Evolutionary conservation across 2,113 vertebrate genomes (phyloP).

Genomic region (Corythornis vintsioides): DNA sequence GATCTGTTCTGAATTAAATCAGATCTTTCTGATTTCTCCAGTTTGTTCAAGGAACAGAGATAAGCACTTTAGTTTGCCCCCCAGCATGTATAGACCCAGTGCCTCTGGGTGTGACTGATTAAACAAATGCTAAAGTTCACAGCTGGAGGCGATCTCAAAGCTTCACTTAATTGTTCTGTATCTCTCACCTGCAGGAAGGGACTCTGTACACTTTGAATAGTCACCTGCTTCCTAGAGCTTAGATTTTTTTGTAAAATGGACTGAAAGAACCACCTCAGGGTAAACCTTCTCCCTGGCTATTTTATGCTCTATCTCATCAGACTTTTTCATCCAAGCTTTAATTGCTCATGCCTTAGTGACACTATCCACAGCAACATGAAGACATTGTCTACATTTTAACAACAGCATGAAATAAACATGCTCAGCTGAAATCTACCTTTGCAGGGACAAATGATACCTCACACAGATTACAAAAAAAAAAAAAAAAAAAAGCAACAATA

Average conservation of each 20-base stretch:
- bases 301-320: neutral
- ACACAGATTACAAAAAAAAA: no score
- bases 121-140: neutral
- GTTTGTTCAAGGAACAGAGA: neutral
- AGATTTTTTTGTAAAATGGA: neutral
- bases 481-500: neutral
- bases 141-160: neutral
- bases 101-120: neutral
- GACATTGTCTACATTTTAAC: neutral
- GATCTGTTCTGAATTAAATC: neutral
- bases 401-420: neutral
- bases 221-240: neutral
- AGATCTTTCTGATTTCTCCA: neutral
- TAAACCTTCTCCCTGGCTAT: neutral
- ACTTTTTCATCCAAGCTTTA: neutral
- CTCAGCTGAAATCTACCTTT: neutral
- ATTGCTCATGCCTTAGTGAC: neutral
- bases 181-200: neutral
- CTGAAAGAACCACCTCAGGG: neutral
- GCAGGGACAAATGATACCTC: neutral
- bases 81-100: neutral
- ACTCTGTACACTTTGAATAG: neutral
- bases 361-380: neutral
- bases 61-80: neutral
- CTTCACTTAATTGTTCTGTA: neutral